A percentile compares a stretch with the other conserved stretches of the same genome.
phyloP scores from a whole-genome alignment of 2,797 vertebrate genomes.

The Diceros bicornis region DNA sequence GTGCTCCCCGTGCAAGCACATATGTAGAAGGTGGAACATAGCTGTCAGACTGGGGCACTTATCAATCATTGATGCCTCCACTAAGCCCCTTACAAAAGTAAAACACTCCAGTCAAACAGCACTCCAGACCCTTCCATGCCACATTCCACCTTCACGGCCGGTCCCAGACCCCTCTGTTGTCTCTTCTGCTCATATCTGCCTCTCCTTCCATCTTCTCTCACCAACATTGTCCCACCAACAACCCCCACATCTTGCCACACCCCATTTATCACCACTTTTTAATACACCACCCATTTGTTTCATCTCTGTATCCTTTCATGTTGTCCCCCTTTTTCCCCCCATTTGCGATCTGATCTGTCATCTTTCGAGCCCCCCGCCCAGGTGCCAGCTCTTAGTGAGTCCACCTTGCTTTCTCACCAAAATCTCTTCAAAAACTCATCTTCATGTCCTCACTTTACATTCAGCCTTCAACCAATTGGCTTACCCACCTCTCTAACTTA shows the following conservation, averaged over 20 bases:
- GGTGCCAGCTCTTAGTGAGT: rapidly evolving
- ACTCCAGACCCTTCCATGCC: neutral
- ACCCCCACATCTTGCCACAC: too few relatives aligned
- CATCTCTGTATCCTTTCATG: rapidly evolving
- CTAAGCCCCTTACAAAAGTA: neutral
- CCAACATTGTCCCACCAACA: rapidly evolving
- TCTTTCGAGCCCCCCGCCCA: too few relatives aligned
- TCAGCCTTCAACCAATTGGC: rapidly evolving
- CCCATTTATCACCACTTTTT: too few relatives aligned
- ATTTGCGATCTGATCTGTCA: rapidly evolving
- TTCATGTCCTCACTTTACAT: rapidly evolving
- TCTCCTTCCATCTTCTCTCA: neutral
- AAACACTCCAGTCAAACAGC: rapidly evolving
- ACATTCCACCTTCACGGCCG: rapidly evolving
- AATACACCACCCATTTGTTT: too few relatives aligned
- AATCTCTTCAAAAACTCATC: rapidly evolving
- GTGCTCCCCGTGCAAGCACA: rapidly evolving
- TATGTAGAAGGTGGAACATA: rapidly evolving
- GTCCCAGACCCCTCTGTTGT: neutral
- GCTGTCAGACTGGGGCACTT: rapidly evolving
- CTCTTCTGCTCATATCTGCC: rapidly evolving
- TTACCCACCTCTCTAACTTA: rapidly evolving
- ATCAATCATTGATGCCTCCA: rapidly evolving
- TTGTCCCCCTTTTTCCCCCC: too few relatives aligned
- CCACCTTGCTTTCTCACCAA: rapidly evolving